Evolutionary conservation across 2,113 vertebrate species (phyloP).

Genomic region (Echinops telfairi): DNA sequence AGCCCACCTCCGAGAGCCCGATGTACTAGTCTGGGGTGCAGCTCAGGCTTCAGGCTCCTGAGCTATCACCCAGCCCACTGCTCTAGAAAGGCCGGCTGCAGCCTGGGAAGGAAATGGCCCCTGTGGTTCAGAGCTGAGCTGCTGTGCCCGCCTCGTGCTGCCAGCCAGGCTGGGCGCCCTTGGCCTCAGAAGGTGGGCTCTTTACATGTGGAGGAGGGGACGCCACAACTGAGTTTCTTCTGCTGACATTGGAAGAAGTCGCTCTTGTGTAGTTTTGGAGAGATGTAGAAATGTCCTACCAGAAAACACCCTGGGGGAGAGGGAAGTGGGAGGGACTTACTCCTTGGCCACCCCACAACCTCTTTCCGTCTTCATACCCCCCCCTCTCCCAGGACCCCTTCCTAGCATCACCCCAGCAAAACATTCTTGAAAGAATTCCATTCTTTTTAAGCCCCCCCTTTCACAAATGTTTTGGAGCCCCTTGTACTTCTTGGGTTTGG

Average conservation of each 20-base stretch:
- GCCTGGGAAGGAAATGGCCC: conserved; percentile 66
- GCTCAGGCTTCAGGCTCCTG: background rate
- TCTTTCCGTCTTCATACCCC: background rate
- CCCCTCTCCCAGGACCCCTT: background rate
- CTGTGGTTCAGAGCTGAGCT: conserved; percentile 61
- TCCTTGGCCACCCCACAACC: background rate
- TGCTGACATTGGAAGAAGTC: background rate
- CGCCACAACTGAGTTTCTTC: background rate
- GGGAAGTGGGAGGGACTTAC: background rate
- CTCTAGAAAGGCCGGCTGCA: conserved; percentile 17
- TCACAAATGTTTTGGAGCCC: no score
- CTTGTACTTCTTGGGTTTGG: background rate
- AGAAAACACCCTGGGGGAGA: background rate
- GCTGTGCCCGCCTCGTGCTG: background rate
- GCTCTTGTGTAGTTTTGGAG: conserved; percentile 30
- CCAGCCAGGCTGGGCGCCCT: background rate
- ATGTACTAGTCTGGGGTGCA: background rate
- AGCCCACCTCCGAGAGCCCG: background rate
- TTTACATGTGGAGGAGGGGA: background rate
- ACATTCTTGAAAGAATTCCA: no score
- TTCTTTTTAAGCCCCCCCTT: background rate
- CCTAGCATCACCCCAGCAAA: background rate
- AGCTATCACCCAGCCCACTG: background rate
- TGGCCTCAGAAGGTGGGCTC: background rate
- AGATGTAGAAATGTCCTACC: conserved; percentile 12